These are phyloP conservation scores for Urocynchramus pylzowi DNA, from an alignment of 2,113 vertebrate species.

Conservation along the genomic window DNA sequence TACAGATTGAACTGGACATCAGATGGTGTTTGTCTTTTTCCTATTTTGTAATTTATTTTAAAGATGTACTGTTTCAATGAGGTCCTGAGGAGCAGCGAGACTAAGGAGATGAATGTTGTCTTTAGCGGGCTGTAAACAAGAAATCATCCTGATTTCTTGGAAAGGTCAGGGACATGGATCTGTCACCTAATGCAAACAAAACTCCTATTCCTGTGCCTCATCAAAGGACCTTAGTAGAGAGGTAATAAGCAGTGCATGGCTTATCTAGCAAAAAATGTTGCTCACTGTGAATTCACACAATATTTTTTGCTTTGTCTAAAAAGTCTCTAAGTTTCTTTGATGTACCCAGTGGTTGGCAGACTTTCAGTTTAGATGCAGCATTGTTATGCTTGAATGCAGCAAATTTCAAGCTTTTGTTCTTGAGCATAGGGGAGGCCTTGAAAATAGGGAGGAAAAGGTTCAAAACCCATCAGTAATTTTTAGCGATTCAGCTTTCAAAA, in stretches of 20 bases:
- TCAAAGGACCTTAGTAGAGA: background rate
- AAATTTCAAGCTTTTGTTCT: background rate
- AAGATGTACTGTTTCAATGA: background rate
- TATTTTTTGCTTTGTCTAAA: background rate
- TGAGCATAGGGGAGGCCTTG: background rate
- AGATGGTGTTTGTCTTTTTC: background rate
- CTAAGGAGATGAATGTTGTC: background rate
- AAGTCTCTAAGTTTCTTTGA: background rate
- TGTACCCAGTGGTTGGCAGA: background rate
- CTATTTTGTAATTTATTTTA: background rate
- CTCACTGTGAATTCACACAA: background rate
- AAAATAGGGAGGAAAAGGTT: background rate
- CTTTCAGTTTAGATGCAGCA: background rate
- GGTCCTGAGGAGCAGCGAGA: background rate
- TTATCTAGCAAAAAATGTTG: background rate
- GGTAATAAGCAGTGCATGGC: background rate
- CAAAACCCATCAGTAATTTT: background rate
- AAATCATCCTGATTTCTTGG: background rate
- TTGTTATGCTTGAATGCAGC: background rate
- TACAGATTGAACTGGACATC: background rate
- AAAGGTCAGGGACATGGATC: background rate
- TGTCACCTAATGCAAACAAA: background rate
- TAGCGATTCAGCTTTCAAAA: background rate
- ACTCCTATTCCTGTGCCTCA: background rate
- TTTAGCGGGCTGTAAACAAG: background rate